phyloP scores from a whole-genome alignment of 2,113 vertebrate genomes.

The Gopherus evgoodei region DNA sequence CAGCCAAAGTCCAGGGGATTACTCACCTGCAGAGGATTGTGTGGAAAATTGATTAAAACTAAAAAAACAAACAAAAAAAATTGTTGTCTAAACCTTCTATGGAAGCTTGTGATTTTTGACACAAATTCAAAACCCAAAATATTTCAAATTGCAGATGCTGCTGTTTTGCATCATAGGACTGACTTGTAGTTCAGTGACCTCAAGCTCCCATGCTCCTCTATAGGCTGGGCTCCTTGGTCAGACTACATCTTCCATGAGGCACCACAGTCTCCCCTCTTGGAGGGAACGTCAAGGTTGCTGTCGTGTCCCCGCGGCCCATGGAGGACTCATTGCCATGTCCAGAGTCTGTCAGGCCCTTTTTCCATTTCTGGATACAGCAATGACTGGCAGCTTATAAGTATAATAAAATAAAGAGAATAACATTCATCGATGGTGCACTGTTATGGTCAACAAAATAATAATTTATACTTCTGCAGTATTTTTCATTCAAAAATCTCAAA shows the following conservation, averaged over 20 bases:
- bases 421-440: background rate
- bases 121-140: background rate
- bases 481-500: background rate
- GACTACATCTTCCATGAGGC: background rate
- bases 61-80: background rate
- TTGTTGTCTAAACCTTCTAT: background rate
- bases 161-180: background rate
- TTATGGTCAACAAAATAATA: background rate
- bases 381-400: background rate
- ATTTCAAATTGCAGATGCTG: background rate
- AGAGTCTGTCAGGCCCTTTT: background rate
- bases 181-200: background rate
- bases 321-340: background rate
- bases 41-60: too few species aligned
- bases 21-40: background rate
- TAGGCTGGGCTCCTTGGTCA: background rate
- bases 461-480: background rate
- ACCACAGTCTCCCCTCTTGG: background rate
- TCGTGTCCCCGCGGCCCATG: background rate
- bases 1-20: background rate
- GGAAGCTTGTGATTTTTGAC: background rate
- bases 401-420: accelerated
- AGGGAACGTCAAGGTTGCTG: background rate
- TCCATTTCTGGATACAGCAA: background rate
- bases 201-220: background rate